Conservation (phyloP, 2,113 vertebrate species). For the Cyprinodon variegatus region DNA sequence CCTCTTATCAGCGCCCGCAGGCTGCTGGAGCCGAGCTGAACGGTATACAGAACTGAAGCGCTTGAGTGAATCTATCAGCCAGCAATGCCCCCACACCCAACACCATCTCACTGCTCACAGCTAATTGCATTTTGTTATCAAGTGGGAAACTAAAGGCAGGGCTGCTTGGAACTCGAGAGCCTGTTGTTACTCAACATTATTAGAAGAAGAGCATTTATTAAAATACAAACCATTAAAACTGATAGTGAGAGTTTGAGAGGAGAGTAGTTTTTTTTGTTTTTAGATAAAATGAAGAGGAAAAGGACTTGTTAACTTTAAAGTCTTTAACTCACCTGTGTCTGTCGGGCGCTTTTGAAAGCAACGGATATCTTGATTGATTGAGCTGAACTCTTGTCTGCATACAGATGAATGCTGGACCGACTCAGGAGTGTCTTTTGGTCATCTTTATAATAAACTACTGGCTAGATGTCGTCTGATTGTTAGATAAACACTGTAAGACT, state of each 20-base stretch:
- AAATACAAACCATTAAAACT: conserved; percentile 1
- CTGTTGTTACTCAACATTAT: not conserved
- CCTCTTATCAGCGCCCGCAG: conserved; percentile 33
- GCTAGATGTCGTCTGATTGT: no score
- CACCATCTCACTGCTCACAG: not conserved
- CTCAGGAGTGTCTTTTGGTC: no score
- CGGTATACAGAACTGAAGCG: not conserved
- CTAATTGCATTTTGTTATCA: conserved; percentile 11
- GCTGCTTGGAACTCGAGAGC: not conserved
- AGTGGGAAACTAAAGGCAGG: not conserved
- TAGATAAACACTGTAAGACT: no score
- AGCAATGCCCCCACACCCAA: conserved; percentile 11
- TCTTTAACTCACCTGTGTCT: not conserved
- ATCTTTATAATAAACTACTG: no score
- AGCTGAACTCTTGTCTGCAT: no score
- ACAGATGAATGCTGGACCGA: no score
- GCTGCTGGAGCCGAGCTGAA: conserved; percentile 25
- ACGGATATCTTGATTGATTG: no score
- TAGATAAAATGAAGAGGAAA: not conserved
- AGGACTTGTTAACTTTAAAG: no score
- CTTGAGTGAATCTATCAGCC: conserved; percentile 12
- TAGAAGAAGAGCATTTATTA: not conserved
- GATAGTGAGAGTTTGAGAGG: not conserved
- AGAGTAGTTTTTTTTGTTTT: not conserved
- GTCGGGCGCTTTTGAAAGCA: not conserved